These are phyloP conservation scores for Galerucella calmariensis DNA, from an alignment of 2,888 invertebrate species.

Conservation along the genomic window DNA sequence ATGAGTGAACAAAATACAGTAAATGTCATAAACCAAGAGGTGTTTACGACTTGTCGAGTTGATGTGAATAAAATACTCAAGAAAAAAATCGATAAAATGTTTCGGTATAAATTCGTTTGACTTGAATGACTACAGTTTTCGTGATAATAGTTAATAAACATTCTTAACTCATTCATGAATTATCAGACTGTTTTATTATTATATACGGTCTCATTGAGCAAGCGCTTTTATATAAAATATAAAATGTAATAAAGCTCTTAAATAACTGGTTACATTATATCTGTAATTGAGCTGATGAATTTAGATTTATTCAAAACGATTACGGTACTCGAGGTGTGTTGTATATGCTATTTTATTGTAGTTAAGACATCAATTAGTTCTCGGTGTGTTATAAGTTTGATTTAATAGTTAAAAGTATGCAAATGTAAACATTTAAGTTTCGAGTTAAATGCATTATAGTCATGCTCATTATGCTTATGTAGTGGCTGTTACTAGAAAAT, in stretches of 20 bases:
- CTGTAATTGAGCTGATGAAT: constrained; percentile 20
- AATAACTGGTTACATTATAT: constrained; percentile 4
- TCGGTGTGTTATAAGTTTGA: constrained; percentile 24
- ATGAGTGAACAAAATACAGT: no score
- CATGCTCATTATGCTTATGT: constrained; percentile 20
- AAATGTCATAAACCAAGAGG: no score
- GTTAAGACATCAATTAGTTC: constrained; percentile 32
- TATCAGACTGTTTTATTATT: background rate
- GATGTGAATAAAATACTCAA: no score
- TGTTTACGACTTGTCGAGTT: no score
- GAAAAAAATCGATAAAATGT: background rate
- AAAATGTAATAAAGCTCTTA: constrained; percentile 17
- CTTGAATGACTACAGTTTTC: background rate
- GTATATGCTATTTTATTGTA: constrained; percentile 22
- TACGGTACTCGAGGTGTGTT: constrained; percentile 19
- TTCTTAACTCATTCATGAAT: background rate
- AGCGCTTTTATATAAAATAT: constrained; percentile 5
- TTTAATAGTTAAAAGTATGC: constrained; percentile 31
- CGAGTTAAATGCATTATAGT: constrained; percentile 22
- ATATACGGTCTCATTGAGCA: constrained; percentile 4
- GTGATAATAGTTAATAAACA: background rate
- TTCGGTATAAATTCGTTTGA: background rate
- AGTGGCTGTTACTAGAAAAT: background rate
- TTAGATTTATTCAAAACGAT: constrained; percentile 32
- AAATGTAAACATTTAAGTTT: constrained; percentile 25